Base-by-base conservation (phyloP, 1,140 invertebrate genomes). In the Platorchestia sp. region DNA sequence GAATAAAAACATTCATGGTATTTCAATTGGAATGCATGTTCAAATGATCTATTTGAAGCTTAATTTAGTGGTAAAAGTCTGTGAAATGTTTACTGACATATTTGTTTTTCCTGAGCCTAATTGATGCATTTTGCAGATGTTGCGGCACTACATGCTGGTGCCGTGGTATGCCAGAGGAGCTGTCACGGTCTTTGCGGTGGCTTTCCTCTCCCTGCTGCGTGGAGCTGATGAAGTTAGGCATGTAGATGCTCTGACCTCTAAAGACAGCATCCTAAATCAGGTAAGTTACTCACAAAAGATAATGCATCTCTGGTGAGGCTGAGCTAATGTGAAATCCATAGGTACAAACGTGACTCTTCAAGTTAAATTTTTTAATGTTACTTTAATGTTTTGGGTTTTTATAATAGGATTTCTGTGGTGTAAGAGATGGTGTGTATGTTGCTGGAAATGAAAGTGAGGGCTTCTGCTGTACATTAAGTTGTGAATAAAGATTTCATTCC, bases 181-280 rank as follows among this genome's bases (percentile, higher is more conserved):
- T 93, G 91, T 45, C 7, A 93, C 91, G 10, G 36, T 93, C 0
- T 45, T 93, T 47, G 45, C 47, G 45, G 91, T 93, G 6, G 44
- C 91, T 47, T 40, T 93, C 44, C 91, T 93, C 43, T 93, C 91
- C 27, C 36, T 93, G 19, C 91, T 93, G 7, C 43, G 40, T 7
- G 91, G 45, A 0, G 19, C 91, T 93, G 91, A 93, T 93, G 91
- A 93, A 93, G 44, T 93, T 19, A 93, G 47, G 44, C 91, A 93
- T 93, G 43, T 93, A 0, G 91, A 93, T 93, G 91, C 91, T 47
- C 45, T 93, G 3, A 93, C 91, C 19, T 93, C 91, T 36, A 93
- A 93, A 44, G 91, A 93, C 40, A 93, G 91, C 45, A 93, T 93
- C 40, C 91, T 93, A 16, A 93, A 93, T 93, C 91, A 93, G 91